Evolutionary conservation across 2,888 invertebrate genomes (phyloP).

Genomic region (Rhorus exstirpatorius): DNA sequence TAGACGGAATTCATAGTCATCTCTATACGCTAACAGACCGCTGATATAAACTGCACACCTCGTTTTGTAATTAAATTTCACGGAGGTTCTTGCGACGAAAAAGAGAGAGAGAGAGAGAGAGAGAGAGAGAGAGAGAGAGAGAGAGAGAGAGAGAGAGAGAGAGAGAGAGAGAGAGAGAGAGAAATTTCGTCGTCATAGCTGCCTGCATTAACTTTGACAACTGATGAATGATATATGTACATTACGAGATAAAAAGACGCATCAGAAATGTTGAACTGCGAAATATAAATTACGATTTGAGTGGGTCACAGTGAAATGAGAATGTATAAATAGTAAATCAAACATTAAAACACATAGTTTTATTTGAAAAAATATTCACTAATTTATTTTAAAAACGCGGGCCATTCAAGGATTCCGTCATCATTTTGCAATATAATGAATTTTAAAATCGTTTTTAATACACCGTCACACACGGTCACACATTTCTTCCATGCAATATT

Average conservation of each 20-base stretch:
- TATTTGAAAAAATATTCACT: too few relatives aligned
- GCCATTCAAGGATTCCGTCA: too few relatives aligned
- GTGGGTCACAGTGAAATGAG: background rate
- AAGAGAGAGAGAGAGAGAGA: background rate
- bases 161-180: background rate
- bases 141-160: background rate
- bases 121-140: background rate
- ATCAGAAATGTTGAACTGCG: background rate
- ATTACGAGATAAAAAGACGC: background rate
- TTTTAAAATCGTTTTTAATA: too few relatives aligned
- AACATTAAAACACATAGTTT: too few relatives aligned
- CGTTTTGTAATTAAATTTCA: constrained; percentile 58
- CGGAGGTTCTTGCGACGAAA: constrained; percentile 23
- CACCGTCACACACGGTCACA: too few relatives aligned
- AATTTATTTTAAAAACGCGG: too few relatives aligned
- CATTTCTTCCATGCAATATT: too few relatives aligned
- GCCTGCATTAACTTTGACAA: background rate
- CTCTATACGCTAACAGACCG: constrained; percentile 5
- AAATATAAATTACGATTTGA: background rate
- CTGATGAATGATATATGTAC: background rate
- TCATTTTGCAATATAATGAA: too few relatives aligned
- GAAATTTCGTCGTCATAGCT: background rate
- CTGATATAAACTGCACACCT: constrained; percentile 30
- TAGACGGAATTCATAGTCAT: constrained; percentile 25
- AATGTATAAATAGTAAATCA: background rate